These are phyloP conservation scores for Miichthys miiuy DNA, from an alignment of 2,797 vertebrate species.

Conservation along the genomic window DNA sequence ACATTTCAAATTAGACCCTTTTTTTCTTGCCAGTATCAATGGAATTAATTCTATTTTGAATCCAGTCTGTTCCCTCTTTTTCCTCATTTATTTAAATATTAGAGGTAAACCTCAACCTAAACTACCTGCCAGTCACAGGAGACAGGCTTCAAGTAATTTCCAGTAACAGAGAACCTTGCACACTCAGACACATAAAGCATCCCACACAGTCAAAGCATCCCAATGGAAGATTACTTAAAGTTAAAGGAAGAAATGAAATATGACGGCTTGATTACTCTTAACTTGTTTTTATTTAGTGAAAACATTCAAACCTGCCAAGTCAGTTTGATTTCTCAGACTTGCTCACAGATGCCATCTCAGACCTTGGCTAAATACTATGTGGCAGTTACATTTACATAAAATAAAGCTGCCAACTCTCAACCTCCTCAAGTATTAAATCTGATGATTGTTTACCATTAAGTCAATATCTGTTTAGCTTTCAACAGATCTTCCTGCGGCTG, in stretches of 20 bases:
- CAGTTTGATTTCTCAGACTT: conserved; percentile 7
- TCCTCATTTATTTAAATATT: not conserved
- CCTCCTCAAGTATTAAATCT: conserved; percentile 36
- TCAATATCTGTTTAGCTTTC: conserved; percentile 59
- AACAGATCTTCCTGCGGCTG: conserved; percentile 31
- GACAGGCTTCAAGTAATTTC: not conserved
- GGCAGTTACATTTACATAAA: conserved; percentile 31
- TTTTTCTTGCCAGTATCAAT: not conserved
- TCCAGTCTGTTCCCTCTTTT: not conserved
- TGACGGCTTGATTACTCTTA: not conserved
- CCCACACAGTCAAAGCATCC: not conserved
- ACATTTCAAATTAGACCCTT: not conserved
- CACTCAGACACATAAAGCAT: not conserved
- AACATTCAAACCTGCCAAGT: conserved; percentile 9
- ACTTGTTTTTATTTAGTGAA: conserved; percentile 5
- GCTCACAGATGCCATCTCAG: conserved; percentile 2
- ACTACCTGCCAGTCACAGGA: conserved; percentile 6
- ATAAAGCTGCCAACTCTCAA: conserved; percentile 9
- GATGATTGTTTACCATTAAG: conserved; percentile 65
- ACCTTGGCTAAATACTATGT: conserved; percentile 12
- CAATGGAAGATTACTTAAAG: not conserved
- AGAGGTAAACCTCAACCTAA: conserved; percentile 6
- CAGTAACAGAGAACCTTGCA: not conserved
- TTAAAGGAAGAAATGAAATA: not conserved
- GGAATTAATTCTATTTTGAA: not conserved